A percentile compares a stretch with the other conserved stretches of the same genome.
Evolutionary conservation across 92 coral and sea anemone species (phyloP).

Genomic region (Pocillopora meandrina): DNA sequence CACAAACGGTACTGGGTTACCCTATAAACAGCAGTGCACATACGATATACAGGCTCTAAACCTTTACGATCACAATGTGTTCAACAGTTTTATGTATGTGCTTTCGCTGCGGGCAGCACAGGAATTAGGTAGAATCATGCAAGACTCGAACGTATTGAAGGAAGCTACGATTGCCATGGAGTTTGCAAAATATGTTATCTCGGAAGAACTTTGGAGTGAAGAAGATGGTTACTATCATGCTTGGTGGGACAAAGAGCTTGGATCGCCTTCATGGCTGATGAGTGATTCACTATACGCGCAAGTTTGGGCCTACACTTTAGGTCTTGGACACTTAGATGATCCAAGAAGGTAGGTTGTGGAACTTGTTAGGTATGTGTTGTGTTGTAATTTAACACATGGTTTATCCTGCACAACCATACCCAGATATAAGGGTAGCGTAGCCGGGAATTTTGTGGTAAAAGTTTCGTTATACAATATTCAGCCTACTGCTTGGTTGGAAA

Average conservation of each 20-base stretch:
- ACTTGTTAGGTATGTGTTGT: neutral
- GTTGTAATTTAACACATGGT: too few species aligned
- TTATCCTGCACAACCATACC: too few species aligned
- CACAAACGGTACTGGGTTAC: conserved; percentile 42
- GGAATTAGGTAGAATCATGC: conserved; percentile 31
- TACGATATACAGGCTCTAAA: conserved; percentile 30
- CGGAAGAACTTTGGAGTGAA: conserved; percentile 46
- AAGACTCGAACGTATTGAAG: conserved; percentile 3
- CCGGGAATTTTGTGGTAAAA: too few species aligned
- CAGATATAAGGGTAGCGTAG: too few species aligned
- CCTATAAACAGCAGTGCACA: conserved; percentile 42
- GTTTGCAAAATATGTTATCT: conserved; percentile 2
- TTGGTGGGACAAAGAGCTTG: conserved; percentile 43
- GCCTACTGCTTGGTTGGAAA: too few species aligned
- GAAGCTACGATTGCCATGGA: conserved; percentile 14
- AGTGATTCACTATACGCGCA: conserved; percentile 53
- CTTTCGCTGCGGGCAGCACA: conserved; percentile 43
- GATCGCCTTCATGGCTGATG: conserved; percentile 49
- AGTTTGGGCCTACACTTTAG: conserved; percentile 52
- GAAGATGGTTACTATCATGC: conserved; percentile 49
- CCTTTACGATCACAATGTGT: conserved; percentile 37
- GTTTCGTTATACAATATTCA: too few species aligned
- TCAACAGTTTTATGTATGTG: conserved; percentile 47
- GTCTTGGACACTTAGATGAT: conserved; percentile 33
- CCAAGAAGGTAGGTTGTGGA: conserved; percentile 15